A percentile compares a stretch with the other conserved stretches of the same genome.
Evolutionary conservation across 2,888 invertebrate species (phyloP).

Genomic region (Latheticus oryzae): DNA sequence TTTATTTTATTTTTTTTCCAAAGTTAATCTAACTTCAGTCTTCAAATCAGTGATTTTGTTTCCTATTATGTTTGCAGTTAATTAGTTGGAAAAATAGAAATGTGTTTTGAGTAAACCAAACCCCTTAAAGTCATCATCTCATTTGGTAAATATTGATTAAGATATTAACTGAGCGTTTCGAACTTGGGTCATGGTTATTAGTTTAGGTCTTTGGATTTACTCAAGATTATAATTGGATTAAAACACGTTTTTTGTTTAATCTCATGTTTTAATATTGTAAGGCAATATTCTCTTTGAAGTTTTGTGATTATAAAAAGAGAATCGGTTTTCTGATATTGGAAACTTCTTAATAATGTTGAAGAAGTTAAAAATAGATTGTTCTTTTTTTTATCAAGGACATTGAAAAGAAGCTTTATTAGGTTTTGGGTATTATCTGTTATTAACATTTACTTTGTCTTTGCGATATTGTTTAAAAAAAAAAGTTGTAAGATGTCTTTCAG

Average conservation of each 20-base stretch:
- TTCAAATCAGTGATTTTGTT: slow-evolving; percentile 1
- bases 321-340: slow-evolving; percentile 14
- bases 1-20: slow-evolving; percentile 27
- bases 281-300: slow-evolving; percentile 4
- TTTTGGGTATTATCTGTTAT: no score
- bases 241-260: slow-evolving; percentile 8
- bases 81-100: slow-evolving; percentile 6
- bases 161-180: slow-evolving; percentile 1
- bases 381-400: no score
- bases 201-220: background rate
- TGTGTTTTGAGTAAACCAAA: background rate
- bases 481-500: no score
- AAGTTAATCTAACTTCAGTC: slow-evolving; percentile 11
- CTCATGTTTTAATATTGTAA: slow-evolving; percentile 1
- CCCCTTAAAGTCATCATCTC: background rate
- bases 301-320: background rate
- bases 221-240: slow-evolving; percentile 11
- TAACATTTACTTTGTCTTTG: no score
- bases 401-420: background rate
- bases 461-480: no score
- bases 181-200: slow-evolving; percentile 1
- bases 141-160: slow-evolving; percentile 1
- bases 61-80: background rate
- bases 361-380: no score
- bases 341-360: slow-evolving; percentile 24